Base-by-base conservation (phyloP, 2,888 invertebrate genomes). In the Lamellibrachia columna region DNA sequence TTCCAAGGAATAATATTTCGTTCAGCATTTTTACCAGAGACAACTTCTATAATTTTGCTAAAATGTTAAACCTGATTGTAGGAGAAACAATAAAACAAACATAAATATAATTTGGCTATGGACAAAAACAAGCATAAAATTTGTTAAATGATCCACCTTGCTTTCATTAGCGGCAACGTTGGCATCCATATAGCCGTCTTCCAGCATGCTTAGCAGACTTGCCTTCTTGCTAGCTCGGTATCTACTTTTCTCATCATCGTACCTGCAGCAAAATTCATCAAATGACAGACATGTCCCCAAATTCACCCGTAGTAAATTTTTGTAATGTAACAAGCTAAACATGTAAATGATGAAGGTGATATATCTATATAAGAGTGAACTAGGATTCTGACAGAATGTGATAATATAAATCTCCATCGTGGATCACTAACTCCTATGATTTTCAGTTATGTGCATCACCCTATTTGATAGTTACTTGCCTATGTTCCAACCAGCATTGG, bases 171-270 rank as follows among this genome's bases (percentile, higher is more conserved):
- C 94, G 40, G 94, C 95, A 58, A 95, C 94, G 92, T 93, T 95
- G n/a, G 95, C 93, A 93, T 96, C 96, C 92, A 95, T 93, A 91
- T 94, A 95, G n/a, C 40, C 58, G 11, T 94, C 95, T 93, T 95
- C 95, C 55, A 95, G 92, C 94, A 95, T 93, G 90, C 95, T 94
- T 93, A 95, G 93, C 94, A 95, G 93, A 90, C 94, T 75, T 75
- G 75, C 75, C 75, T 75, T 75, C 22, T 75, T 75, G 75, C 22
- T 75, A 22, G 75, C 75, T 22, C 75, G n/a, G 75, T 75, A 75
- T 75, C 75, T 58, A 11, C 52, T 40, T 90, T 92, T 60, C n/a
- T 92, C 90, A 22, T 28, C 53, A 53, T 53, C 90, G 22, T 90
- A 28, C 90, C 93, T 93, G 91, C 4, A 22, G 75, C n/a, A 15